Base-by-base conservation (phyloP, 2,797 vertebrate genomes). In the Picus viridis region DNA sequence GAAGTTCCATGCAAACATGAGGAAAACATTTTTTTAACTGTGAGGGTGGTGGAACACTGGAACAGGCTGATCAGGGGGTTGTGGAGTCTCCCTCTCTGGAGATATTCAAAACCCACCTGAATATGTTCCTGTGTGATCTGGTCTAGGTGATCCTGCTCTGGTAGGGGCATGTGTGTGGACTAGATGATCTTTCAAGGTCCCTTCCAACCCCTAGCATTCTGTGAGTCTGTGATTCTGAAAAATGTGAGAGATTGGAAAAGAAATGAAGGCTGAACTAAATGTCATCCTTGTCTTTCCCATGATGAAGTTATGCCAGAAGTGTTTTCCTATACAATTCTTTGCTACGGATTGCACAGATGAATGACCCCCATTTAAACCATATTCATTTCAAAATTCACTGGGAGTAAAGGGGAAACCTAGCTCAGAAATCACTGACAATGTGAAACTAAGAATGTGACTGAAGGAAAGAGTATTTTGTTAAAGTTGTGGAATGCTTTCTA, bases 261-360 rank as follows among this genome's bases (percentile, higher is more conserved):
- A 96, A 92, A 36, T 61, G 69, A 89, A 95, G 94, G 73, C 73
- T 77, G 85, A 94, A 94, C 83, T 92, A 88, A 80, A 93, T 93
- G 86, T 96, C 95, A 83, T 96, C 85, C 70, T 94, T 93, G 90
- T 83, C 74, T 95, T 96, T 96, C 96, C 88, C 90, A 22, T 83
- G 77, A 89, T 70, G 83, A 94, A 96, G 90, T 86, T 94, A 73
- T 16, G 9, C 62, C 78, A 84, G 64, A 94, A 87, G 70, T 79
- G 63, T 95, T 88, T 75, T 62, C 49, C 36, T 18, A 89, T 94
- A 91, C 57, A 88, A 68, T 56, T 93, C 68, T 88, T 95, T 94
- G 62, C 16, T 70, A 39, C 41, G 79, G 95, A 75, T 92, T 89
- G 85, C 70, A 71, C 14, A 54, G 90, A 71, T 91, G 69, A 88